Base-by-base conservation (phyloP, 1,140 invertebrate species). In the Palaemon carinicauda region DNA sequence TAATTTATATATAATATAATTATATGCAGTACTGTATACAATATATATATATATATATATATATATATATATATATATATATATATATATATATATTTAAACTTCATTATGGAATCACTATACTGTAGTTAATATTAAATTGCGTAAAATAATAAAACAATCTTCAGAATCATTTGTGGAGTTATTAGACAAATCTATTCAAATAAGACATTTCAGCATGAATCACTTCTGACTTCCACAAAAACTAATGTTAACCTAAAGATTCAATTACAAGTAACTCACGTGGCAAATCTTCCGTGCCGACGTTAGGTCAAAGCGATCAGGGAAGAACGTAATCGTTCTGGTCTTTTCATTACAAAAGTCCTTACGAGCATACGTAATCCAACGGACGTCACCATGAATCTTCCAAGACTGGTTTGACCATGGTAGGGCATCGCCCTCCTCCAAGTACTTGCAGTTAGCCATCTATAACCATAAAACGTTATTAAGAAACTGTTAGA, bases 361-460 rank as follows among this genome's bases (percentile, higher is more conserved):
- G 7, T 85, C 73, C 9, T 75, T 51, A 33, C 50, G 15, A 24
- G 53, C 17, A 17, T 17, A n/a, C 17, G 82, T 31, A 12, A 73
- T 17, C 78, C 74, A 87, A 50, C 60, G 21, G 9, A 82, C 79
- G 17, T 89, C 87, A 9, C 89, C 89, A 51, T 71, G 56, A 56
- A 89, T 51, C 12, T 87, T 60, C 89, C 89, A 89, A 5, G 29
- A 0, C 60, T 79, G 60, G n/a, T n/a, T 24, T 3, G 80, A 78
- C 89, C 89, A 89, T 0, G 82, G 77, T 7, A 89, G 87, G 1
- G 80, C 78, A 15, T 77, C 79, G 1, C 79, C 87, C 52, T 88
- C 87, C 27, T 60, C 54, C n/a, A 29, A 17, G 3, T 50, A 56
- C 21, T 54, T 52, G 69, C 89, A 89, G 0, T 7, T 10, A 0